A percentile compares a stretch with the other conserved stretches of the same genome.
phyloP scores from a whole-genome alignment of 1,140 invertebrate genomes.

The Antheraea pernyi region DNA sequence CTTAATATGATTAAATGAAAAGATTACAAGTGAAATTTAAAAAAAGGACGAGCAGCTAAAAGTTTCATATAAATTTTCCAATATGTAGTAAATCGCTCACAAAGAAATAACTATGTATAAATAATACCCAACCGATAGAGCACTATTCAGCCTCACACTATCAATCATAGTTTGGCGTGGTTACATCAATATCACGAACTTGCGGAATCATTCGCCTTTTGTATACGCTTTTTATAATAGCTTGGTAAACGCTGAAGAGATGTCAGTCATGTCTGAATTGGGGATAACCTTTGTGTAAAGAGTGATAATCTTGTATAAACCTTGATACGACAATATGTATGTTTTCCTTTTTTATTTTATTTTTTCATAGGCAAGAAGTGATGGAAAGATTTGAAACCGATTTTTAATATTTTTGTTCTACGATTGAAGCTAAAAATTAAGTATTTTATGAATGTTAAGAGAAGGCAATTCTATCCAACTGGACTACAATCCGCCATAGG shows the following conservation, averaged over 20 bases:
- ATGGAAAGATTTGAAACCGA: background rate
- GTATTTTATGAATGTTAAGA: too few relatives aligned
- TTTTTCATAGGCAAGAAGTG: background rate
- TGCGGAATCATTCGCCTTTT: slow-evolving; percentile 59
- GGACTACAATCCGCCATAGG: too few relatives aligned
- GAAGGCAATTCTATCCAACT: too few relatives aligned
- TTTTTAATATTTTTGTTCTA: too few relatives aligned
- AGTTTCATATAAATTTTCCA: background rate
- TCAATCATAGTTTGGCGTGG: slow-evolving; percentile 68
- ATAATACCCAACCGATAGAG: background rate
- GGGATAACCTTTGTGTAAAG: slow-evolving; percentile 3
- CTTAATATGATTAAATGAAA: too few relatives aligned
- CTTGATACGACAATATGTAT: background rate
- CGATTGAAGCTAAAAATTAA: too few relatives aligned
- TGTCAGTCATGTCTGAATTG: slow-evolving; percentile 44
- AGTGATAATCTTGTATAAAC: background rate
- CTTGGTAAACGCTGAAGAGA: slow-evolving; percentile 39
- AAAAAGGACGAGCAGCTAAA: background rate
- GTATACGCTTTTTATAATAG: slow-evolving; percentile 34
- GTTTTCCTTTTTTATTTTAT: background rate
- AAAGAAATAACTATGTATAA: background rate
- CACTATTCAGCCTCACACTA: slow-evolving; percentile 48
- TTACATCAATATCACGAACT: slow-evolving; percentile 57
- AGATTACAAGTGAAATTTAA: background rate
- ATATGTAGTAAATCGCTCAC: background rate